These are phyloP conservation scores for Cotesia glomerata DNA, from an alignment of 1,140 invertebrate genomes.

Conservation along the genomic window DNA sequence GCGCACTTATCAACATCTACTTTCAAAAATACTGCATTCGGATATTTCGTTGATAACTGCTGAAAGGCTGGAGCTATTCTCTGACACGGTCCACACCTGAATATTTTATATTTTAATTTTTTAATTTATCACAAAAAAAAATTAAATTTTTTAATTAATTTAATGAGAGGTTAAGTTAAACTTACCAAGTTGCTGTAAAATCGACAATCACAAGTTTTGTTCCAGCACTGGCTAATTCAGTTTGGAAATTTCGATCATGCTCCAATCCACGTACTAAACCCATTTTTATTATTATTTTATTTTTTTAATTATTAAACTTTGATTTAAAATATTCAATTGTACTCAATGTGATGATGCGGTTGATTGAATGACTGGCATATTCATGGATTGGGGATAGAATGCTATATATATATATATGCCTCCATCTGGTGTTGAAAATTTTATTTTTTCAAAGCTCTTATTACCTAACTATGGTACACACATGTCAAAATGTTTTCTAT, in stretches of 20 bases:
- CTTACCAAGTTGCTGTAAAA: conserved; percentile 89
- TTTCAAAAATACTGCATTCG: conserved; percentile 91
- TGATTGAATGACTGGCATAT: too few relatives aligned
- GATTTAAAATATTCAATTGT: too few relatives aligned
- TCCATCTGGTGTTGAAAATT: too few relatives aligned
- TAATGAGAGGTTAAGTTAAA: conserved; percentile 43
- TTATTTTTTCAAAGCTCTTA: too few relatives aligned
- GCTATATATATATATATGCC: too few relatives aligned
- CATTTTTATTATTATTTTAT: conserved; percentile 42
- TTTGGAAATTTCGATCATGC: conserved; percentile 82
- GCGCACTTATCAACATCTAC: conserved; percentile 91
- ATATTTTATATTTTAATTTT: conserved; percentile 28
- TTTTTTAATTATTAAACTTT: conserved; percentile 2
- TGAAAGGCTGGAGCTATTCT: conserved; percentile 91
- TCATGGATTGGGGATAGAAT: too few relatives aligned
- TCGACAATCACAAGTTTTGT: conserved; percentile 92
- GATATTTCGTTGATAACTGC: conserved; percentile 83
- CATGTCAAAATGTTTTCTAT: too few relatives aligned
- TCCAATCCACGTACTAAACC: conserved; percentile 63
- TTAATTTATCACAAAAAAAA: neutral
- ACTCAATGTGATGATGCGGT: too few relatives aligned
- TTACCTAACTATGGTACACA: too few relatives aligned
- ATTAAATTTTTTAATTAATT: neutral
- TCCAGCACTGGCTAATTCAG: conserved; percentile 79
- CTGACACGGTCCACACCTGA: conserved; percentile 93